A percentile compares a stretch with the other conserved stretches of the same genome.
Evolutionary conservation across 2,888 invertebrate species (phyloP).

Genomic region (Phlogophora meticulosa): DNA sequence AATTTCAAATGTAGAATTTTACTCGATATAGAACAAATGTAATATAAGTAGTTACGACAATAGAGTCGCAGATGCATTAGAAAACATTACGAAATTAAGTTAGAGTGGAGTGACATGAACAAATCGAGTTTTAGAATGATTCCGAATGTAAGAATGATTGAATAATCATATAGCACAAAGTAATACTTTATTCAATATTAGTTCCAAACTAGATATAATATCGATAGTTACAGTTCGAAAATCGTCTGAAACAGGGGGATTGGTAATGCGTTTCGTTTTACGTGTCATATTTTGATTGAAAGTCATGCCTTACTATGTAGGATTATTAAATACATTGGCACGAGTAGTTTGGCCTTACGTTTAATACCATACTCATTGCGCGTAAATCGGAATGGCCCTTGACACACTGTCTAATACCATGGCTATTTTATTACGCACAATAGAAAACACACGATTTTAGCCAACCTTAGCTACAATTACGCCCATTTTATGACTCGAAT

Average conservation of each 20-base stretch:
- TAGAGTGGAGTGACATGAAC: conserved; percentile 21
- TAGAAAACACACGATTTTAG: conserved; percentile 24
- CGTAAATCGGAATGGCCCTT: conserved; percentile 54
- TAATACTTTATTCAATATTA: neutral
- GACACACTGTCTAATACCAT: conserved; percentile 55
- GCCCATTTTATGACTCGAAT: conserved; percentile 21
- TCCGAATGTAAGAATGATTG: conserved; percentile 15
- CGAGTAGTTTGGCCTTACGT: conserved; percentile 44
- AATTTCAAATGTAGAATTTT: too few relatives aligned
- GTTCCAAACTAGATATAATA: neutral
- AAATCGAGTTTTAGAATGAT: conserved; percentile 28
- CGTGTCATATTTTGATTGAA: conserved; percentile 6
- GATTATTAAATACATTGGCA: neutral
- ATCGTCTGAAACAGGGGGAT: neutral
- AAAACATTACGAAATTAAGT: conserved; percentile 27
- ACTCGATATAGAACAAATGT: too few relatives aligned
- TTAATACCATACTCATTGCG: conserved; percentile 33
- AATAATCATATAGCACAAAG: neutral
- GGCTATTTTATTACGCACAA: conserved; percentile 41
- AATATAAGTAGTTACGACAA: too few relatives aligned
- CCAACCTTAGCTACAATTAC: conserved; percentile 2
- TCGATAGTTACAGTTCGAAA: neutral
- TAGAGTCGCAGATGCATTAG: conserved; percentile 26
- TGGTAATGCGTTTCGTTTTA: neutral
- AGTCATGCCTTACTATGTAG: neutral